phyloP scores from a whole-genome alignment of 1,140 invertebrate species.

The Arion vulgaris region DNA sequence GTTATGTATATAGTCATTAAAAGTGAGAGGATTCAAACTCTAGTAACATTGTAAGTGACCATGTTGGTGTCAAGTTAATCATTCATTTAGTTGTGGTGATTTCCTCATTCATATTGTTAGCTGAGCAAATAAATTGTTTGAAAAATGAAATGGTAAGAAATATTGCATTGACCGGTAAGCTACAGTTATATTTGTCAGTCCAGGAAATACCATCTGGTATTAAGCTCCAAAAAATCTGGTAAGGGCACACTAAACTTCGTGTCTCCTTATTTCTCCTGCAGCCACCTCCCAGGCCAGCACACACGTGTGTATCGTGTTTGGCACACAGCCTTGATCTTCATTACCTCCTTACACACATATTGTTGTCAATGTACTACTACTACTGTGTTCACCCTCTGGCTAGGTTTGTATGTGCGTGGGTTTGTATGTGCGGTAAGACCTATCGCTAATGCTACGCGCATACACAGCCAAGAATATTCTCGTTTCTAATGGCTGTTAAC shows the following conservation, averaged over 20 bases:
- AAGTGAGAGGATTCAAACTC: no score
- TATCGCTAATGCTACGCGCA: conserved; percentile 34
- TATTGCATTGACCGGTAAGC: background rate
- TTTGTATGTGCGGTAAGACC: conserved; percentile 37
- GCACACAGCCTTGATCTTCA: conserved; percentile 17
- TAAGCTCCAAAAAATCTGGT: background rate
- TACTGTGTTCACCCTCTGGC: conserved; percentile 32
- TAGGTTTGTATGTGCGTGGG: conserved; percentile 41
- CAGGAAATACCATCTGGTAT: background rate
- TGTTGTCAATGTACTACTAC: conserved; percentile 19
- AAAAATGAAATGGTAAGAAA: background rate
- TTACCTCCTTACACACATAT: conserved; percentile 29
- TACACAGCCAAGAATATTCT: conserved; percentile 30
- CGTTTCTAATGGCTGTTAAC: background rate
- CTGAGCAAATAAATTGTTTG: background rate
- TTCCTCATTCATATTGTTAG: no score
- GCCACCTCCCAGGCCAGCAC: conserved; percentile 21
- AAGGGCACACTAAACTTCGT: conserved; percentile 25
- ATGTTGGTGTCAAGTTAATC: no score
- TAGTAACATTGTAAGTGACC: no score
- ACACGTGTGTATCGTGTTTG: background rate
- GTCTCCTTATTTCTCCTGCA: conserved; percentile 40
- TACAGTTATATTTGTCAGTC: background rate
- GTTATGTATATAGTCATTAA: no score
- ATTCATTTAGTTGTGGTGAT: no score